These are phyloP conservation scores for Hecatera dysodea DNA, from an alignment of 2,888 invertebrate genomes.

Conservation along the genomic window DNA sequence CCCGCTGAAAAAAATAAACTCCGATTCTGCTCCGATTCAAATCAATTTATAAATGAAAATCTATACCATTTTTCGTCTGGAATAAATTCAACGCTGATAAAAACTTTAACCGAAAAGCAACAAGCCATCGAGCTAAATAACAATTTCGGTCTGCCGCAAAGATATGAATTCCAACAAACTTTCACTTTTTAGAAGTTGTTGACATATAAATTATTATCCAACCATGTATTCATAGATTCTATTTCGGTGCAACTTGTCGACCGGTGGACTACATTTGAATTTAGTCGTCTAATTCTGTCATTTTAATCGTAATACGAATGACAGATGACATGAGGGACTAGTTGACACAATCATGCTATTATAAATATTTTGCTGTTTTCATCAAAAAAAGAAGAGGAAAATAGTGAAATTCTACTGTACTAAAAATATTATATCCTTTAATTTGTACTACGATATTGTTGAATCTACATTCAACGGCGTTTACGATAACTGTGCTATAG, in stretches of 20 bases:
- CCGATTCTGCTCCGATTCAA: not conserved
- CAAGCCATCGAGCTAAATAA: constrained; percentile 68
- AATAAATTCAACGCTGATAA: constrained; percentile 44
- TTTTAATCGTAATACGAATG: not conserved
- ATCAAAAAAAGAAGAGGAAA: not conserved
- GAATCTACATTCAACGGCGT: not conserved
- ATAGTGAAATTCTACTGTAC: not conserved
- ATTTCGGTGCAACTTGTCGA: not conserved
- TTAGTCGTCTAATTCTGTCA: constrained; percentile 20
- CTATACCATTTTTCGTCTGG: constrained; percentile 59
- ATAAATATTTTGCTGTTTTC: not conserved
- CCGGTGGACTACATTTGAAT: not conserved
- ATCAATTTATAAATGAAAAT: constrained; percentile 41
- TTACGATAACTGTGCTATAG: too few species aligned
- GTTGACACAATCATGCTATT: constrained; percentile 10
- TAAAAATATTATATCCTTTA: not conserved
- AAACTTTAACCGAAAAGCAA: constrained; percentile 42
- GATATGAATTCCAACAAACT: constrained; percentile 67
- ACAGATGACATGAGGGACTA: constrained; percentile 2
- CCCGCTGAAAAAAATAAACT: not conserved
- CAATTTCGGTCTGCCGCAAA: constrained; percentile 56
- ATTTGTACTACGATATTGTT: not conserved
- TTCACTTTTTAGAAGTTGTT: constrained; percentile 72
- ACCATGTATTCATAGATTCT: constrained; percentile 1
- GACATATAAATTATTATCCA: constrained; percentile 35